Percentiles rank a stretch among this genome's conserved stretches.
phyloP scores from a whole-genome alignment of 2,888 invertebrate genomes.

The Andrena praecox region DNA sequence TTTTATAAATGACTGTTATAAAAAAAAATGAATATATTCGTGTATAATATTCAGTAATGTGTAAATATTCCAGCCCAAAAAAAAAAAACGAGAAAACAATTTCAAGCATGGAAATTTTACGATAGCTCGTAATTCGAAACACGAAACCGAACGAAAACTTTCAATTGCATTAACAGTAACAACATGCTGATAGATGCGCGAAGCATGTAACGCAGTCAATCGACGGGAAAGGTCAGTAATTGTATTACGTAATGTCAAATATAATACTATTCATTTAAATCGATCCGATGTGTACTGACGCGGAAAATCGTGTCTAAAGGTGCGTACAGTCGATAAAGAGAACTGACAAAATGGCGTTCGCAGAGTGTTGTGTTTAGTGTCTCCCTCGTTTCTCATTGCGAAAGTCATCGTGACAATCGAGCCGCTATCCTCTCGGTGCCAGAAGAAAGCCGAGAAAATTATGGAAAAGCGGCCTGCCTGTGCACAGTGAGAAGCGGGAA shows the following conservation, averaged over 20 bases:
- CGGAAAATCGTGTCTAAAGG: conserved; percentile 52
- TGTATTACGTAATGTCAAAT: conserved; percentile 40
- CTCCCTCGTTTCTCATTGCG: conserved; percentile 10
- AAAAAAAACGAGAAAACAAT: background rate
- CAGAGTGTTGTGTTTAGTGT: conserved; percentile 51
- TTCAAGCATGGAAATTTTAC: background rate
- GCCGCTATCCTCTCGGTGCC: conserved; percentile 6
- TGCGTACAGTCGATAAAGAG: conserved; percentile 64
- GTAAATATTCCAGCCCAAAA: background rate
- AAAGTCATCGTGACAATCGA: conserved; percentile 24
- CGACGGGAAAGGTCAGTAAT: conserved; percentile 20
- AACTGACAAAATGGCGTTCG: conserved; percentile 63
- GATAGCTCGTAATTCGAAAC: background rate
- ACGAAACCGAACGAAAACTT: background rate
- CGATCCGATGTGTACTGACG: conserved; percentile 46
- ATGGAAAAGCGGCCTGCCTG: background rate
- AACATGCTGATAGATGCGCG: background rate
- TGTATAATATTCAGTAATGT: background rate
- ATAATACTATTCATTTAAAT: conserved; percentile 53
- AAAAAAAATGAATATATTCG: too few relatives aligned
- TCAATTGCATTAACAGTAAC: background rate
- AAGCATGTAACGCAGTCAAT: conserved; percentile 1
- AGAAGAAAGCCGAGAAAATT: background rate
- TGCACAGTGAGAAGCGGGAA: conserved; percentile 29
- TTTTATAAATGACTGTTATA: too few relatives aligned